These are phyloP conservation scores for Circaetus cinerascens DNA, from an alignment of 2,113 vertebrate species.

Conservation along the genomic window DNA sequence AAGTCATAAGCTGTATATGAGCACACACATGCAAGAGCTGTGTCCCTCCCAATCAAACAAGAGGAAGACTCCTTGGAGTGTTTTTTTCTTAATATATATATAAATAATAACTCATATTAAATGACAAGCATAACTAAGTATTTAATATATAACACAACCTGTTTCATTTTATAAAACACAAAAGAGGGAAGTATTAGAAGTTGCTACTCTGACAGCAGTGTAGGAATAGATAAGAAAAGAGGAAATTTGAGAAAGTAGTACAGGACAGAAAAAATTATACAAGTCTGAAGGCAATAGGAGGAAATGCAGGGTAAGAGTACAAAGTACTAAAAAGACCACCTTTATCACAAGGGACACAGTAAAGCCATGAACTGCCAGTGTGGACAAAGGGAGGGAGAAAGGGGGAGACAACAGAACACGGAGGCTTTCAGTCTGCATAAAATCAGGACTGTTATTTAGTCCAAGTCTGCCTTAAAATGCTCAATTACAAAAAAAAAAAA, in stretches of 20 bases:
- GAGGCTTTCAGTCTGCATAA: neutral
- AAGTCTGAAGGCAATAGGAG: neutral
- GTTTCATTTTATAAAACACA: neutral
- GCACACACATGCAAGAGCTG: neutral
- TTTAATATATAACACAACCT: neutral
- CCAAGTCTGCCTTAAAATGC: neutral
- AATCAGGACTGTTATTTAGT: neutral
- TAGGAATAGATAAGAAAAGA: neutral
- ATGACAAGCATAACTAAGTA: neutral
- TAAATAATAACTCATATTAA: neutral
- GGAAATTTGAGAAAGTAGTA: neutral
- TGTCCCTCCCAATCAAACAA: neutral
- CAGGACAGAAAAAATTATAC: neutral
- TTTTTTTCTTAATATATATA: neutral
- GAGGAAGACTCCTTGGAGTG: neutral
- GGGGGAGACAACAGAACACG: accelerated
- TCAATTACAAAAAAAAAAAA: neutral
- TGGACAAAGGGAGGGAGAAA: neutral
- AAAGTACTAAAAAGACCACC: neutral
- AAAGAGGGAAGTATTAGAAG: neutral
- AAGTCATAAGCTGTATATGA: neutral
- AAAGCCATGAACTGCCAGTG: neutral
- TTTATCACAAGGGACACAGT: neutral
- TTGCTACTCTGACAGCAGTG: neutral
- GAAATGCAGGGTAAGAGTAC: neutral